A percentile compares a stretch with the other conserved stretches of the same genome.
Conservation (phyloP, 2,888 invertebrate species). For the Cataglyphis cursor region DNA sequence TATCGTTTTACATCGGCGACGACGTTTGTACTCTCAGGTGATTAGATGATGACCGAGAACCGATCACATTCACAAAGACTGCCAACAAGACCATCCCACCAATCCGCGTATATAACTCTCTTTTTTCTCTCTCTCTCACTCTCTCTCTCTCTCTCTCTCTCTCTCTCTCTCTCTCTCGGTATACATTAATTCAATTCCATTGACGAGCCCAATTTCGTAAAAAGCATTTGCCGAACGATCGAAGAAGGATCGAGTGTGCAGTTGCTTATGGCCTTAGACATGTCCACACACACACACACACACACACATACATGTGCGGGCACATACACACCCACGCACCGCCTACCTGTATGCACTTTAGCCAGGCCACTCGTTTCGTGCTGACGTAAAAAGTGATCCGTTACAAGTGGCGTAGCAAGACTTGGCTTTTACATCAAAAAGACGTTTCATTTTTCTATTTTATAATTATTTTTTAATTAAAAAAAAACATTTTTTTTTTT, state of each 20-base stretch:
- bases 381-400: slow-evolving; percentile 55
- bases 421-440: slow-evolving; percentile 44
- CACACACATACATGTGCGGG: background rate
- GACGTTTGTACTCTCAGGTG: slow-evolving; percentile 65
- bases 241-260: slow-evolving; percentile 63
- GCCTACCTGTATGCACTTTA: slow-evolving; percentile 52
- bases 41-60: slow-evolving; percentile 67
- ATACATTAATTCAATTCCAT: slow-evolving; percentile 78
- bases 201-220: slow-evolving; percentile 79
- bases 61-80: slow-evolving; percentile 67
- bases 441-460: slow-evolving; percentile 8
- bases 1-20: slow-evolving; percentile 29
- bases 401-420: slow-evolving; percentile 46
- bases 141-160: background rate
- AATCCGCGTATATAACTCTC: slow-evolving; percentile 63
- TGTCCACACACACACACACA: background rate
- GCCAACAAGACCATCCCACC: slow-evolving; percentile 73
- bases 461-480: slow-evolving; percentile 27
- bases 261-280: slow-evolving; percentile 29
- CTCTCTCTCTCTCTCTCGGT: slow-evolving; percentile 56
- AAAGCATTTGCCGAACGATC: slow-evolving; percentile 78
- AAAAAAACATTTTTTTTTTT: slow-evolving; percentile 11
- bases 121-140: background rate
- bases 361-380: slow-evolving; percentile 29
- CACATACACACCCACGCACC: slow-evolving; percentile 19